Conservation (phyloP, 2,888 invertebrate species). For the Hecatera dysodea region DNA sequence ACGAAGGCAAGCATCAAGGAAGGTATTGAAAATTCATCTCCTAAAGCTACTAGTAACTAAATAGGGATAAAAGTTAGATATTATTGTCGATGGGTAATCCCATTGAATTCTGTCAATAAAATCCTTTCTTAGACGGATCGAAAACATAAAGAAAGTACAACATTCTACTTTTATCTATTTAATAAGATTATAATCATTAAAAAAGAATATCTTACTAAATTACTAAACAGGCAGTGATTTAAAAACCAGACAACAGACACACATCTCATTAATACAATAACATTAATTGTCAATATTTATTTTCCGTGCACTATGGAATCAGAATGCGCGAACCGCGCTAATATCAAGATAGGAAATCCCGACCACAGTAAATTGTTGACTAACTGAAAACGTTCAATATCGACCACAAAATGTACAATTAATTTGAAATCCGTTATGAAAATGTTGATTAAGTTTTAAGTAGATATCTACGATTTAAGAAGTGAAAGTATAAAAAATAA, state of each 20-base stretch:
- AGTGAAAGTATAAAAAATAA: background rate
- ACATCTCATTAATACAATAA: slow-evolving; percentile 14
- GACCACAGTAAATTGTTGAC: slow-evolving; percentile 23
- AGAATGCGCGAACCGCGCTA: background rate
- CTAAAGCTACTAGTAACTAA: too few relatives aligned
- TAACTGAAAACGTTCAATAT: background rate
- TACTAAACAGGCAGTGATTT: background rate
- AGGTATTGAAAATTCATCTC: too few relatives aligned
- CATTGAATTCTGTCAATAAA: too few relatives aligned
- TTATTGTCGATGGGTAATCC: too few relatives aligned
- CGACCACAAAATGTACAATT: slow-evolving; percentile 51
- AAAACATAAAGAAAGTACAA: too few relatives aligned
- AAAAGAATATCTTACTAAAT: background rate
- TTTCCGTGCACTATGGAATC: slow-evolving; percentile 6
- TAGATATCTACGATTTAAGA: too few relatives aligned
- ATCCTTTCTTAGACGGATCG: too few relatives aligned
- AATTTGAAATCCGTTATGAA: slow-evolving; percentile 21
- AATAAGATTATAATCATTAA: too few relatives aligned
- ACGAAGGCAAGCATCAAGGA: too few relatives aligned
- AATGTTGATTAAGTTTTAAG: background rate
- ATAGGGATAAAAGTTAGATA: too few relatives aligned
- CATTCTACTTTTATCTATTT: too few relatives aligned
- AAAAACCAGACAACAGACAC: background rate
- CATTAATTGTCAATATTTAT: slow-evolving; percentile 14
- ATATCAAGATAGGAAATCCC: slow-evolving; percentile 12